A percentile compares a stretch with the other conserved stretches of the same genome.
Evolutionary conservation across 2,888 invertebrate genomes (phyloP).

Genomic region (Lepetodrilus schrolli): DNA sequence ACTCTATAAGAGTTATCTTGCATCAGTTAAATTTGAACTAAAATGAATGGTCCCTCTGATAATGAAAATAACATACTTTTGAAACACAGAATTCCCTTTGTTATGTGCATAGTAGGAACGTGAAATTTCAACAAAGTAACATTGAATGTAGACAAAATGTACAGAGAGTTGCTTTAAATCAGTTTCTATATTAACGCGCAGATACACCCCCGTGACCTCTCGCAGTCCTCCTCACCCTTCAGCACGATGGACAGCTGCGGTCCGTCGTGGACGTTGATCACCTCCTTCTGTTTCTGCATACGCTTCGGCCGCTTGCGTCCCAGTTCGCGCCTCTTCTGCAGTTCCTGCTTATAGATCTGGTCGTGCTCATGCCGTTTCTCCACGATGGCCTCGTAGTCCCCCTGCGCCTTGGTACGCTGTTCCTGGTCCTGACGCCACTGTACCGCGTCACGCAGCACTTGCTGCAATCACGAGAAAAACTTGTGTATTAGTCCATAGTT

Average conservation of each 20-base stretch:
- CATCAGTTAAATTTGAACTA: no score
- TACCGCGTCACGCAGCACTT: slow-evolving; percentile 79
- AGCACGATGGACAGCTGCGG: slow-evolving; percentile 60
- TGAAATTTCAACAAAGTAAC: no score
- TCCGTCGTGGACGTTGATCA: slow-evolving; percentile 33
- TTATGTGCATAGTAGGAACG: no score
- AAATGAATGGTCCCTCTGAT: no score
- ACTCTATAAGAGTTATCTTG: no score
- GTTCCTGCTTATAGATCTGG: slow-evolving; percentile 59
- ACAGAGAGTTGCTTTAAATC: no score
- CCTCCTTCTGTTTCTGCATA: slow-evolving; percentile 51
- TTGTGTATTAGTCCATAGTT: no score
- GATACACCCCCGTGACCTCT: neutral
- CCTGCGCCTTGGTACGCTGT: slow-evolving; percentile 80
- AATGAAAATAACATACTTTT: no score
- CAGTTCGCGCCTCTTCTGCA: slow-evolving; percentile 51
- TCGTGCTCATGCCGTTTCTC: slow-evolving; percentile 78
- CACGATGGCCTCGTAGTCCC: slow-evolving; percentile 81
- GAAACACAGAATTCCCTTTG: no score
- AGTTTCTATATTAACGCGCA: no score
- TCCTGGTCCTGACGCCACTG: slow-evolving; percentile 80
- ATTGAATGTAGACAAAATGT: no score
- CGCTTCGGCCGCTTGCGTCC: slow-evolving; percentile 34
- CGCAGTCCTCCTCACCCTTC: slow-evolving; percentile 56
- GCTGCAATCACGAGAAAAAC: slow-evolving; percentile 48